Conservation (phyloP, 1,140 invertebrate genomes). For the Lepidurus packardi region DNA sequence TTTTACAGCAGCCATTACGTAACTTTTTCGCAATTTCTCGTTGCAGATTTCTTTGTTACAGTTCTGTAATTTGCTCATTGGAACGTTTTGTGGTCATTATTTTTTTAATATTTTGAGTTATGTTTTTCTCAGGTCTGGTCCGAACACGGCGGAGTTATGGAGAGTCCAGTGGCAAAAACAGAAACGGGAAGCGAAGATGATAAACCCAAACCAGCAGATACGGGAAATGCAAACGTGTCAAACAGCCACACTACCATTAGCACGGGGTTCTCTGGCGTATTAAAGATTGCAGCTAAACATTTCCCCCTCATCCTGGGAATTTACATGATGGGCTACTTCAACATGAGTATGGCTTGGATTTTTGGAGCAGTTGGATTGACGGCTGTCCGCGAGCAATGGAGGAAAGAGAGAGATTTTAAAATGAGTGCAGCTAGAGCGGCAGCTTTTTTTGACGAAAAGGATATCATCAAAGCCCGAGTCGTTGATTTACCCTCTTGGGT, state of each 20-base stretch:
- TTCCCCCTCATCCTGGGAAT: conserved; percentile 32
- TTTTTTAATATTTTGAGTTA: background rate
- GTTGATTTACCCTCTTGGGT: conserved; percentile 90
- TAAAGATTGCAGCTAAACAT: conserved; percentile 33
- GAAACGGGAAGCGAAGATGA: background rate
- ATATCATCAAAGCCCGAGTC: conserved; percentile 73
- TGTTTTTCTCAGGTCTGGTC: background rate
- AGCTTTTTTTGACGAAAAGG: conserved; percentile 73
- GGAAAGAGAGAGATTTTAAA: conserved; percentile 64
- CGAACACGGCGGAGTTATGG: background rate
- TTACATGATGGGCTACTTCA: conserved; percentile 61
- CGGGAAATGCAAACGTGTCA: background rate
- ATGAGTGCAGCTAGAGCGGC: conserved; percentile 72
- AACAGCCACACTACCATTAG: conserved; percentile 24
- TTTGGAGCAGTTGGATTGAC: conserved; percentile 71
- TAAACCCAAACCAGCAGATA: background rate
- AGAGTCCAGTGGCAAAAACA: background rate
- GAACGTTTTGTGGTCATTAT: background rate
- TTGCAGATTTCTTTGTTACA: too few species aligned
- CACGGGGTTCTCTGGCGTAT: conserved; percentile 26
- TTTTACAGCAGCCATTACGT: too few species aligned
- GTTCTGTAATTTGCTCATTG: too few species aligned
- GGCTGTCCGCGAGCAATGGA: conserved; percentile 71
- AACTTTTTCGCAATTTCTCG: too few species aligned
- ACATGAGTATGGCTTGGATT: conserved; percentile 79